Conservation (phyloP, 23 tunicate species). For the Halocynthia roretzi region DNA sequence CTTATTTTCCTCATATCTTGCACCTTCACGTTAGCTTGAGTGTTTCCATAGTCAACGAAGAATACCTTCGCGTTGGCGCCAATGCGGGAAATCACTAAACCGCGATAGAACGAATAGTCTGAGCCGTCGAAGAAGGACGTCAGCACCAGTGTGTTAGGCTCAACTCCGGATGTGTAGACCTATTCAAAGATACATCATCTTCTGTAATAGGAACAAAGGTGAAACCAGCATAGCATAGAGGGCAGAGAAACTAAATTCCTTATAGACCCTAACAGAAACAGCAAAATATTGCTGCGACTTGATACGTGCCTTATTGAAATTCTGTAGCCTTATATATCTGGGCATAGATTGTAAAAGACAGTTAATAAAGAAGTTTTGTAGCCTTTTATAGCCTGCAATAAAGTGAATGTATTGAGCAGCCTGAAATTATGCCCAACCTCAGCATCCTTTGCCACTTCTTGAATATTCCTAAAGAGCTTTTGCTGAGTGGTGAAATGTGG, state of each 20-base stretch:
- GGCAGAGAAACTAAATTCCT: too few relatives aligned
- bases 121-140: constrained; percentile 49
- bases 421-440: background rate
- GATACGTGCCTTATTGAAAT: too few relatives aligned
- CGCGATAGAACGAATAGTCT: constrained; percentile 34
- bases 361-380: too few relatives aligned
- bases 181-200: too few relatives aligned
- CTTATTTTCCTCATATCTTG: constrained; percentile 26
- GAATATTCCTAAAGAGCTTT: background rate
- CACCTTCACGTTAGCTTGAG: constrained; percentile 1
- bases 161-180: background rate
- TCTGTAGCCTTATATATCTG: too few relatives aligned
- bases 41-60: constrained; percentile 81
- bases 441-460: constrained; percentile 14
- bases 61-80: constrained; percentile 28
- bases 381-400: too few relatives aligned
- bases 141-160: constrained; percentile 30
- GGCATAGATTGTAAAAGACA: too few relatives aligned
- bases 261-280: too few relatives aligned
- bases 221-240: too few relatives aligned
- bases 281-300: too few relatives aligned
- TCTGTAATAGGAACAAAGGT: too few relatives aligned
- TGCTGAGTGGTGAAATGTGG: constrained; percentile 12
- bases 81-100: constrained; percentile 19
- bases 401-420: too few relatives aligned